These are phyloP conservation scores for Rhinoptilus africanus DNA, from an alignment of 2,113 vertebrate genomes.

Conservation along the genomic window DNA sequence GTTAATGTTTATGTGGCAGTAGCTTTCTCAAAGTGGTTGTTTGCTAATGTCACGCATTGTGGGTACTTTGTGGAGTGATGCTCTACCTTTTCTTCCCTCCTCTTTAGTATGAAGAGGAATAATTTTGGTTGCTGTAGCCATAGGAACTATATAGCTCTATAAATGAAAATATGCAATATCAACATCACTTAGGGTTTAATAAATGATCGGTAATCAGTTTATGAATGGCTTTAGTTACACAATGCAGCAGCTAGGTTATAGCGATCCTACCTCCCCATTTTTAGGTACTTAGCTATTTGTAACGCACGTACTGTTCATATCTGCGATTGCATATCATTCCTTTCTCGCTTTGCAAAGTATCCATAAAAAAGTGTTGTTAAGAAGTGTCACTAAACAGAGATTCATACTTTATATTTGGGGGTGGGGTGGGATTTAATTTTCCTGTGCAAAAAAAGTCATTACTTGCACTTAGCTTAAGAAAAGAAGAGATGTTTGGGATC, in stretches of 20 bases:
- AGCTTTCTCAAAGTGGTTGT: background rate
- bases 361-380: background rate
- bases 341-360: background rate
- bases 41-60: background rate
- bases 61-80: background rate
- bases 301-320: fast-evolving
- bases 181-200: background rate
- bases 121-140: background rate
- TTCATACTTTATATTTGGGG: fast-evolving
- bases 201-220: background rate
- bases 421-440: background rate
- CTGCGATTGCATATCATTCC: background rate
- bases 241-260: background rate
- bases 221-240: background rate
- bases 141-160: background rate
- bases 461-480: background rate
- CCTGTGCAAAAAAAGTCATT: background rate
- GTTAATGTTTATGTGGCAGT: background rate
- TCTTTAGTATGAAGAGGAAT: background rate
- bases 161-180: background rate
- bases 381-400: background rate
- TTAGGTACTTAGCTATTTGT: background rate
- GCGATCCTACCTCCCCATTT: background rate
- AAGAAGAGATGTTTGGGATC: background rate
- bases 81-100: background rate